Base-by-base conservation (phyloP, 1,140 invertebrate species). In the Theocolax elegans region DNA sequence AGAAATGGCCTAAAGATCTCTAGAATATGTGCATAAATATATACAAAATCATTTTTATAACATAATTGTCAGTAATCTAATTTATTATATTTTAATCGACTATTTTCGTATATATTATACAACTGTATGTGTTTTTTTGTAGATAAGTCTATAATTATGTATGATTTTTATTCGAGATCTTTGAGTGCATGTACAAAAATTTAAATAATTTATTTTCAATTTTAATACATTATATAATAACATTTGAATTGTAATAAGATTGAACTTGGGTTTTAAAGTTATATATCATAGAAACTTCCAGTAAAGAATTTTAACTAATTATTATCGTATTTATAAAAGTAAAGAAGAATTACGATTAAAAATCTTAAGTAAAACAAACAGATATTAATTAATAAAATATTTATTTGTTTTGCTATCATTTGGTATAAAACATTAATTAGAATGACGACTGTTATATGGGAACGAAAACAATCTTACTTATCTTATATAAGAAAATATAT, bases 1-100 rank as follows among this genome's bases (percentile, higher is more conserved):
- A 51, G 46, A 19, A 56, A 46, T 23, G 29, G 27, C 23, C 17
- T 56, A 44, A 21, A 19, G 40, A 56, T 51, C 46, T 31, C 8
- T 29, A 40, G 2, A n/a, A 54, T 1, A 23, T 49, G 13, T 64
- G 17, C 17, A 40, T 19, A 35, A 51, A 51, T 17, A 1, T 54
- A 42, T 27, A 54, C 17, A 40, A 15, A 65, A 65, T 54, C 27
- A 54, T 65, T 65, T 42, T 38, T 21, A 65, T 25, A n/a, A n/a
- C n/a, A 21, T 40, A 25, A n/a, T 42, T 51, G 6, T 64, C 12
- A 25, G 17, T 51, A n/a, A 51, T 25, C 13, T 40, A 58, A n/a
- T n/a, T n/a, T n/a, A n/a, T n/a, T n/a, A n/a, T 13, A 58, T 58
- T 19, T 29, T 2, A 62, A 35, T 49, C 31, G 49, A 48, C 46